Evolutionary conservation across 2,888 invertebrate species (phyloP).

Genomic region (Coelogynopora nodosa): DNA sequence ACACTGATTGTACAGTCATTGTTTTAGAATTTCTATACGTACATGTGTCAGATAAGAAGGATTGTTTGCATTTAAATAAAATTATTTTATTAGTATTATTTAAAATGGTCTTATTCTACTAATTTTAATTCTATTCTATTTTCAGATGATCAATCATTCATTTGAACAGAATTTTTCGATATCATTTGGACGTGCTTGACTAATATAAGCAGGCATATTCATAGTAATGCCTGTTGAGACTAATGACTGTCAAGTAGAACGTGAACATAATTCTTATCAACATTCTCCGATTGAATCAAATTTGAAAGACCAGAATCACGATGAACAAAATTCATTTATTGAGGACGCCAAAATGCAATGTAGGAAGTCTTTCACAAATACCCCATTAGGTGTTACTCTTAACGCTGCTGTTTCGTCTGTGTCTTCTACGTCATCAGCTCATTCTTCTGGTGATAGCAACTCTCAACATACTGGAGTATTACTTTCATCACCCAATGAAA

Average conservation of each 20-base stretch:
- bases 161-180: not conserved
- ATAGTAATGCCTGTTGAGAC: conserved; percentile 9
- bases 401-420: conserved; percentile 17
- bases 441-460: conserved; percentile 5
- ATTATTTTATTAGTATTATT: too few relatives aligned
- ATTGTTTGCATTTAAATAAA: too few relatives aligned
- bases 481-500: not conserved
- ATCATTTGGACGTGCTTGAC: not conserved
- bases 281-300: not conserved
- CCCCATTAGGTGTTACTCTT: not conserved
- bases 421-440: conserved; percentile 1
- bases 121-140: not conserved
- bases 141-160: conserved; percentile 3
- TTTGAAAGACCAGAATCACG: not conserved
- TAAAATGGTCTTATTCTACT: too few relatives aligned
- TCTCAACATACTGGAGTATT: not conserved
- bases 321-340: not conserved
- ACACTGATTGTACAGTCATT: too few relatives aligned
- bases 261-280: not conserved
- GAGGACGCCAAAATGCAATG: not conserved
- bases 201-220: conserved; percentile 4
- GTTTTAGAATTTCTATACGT: too few relatives aligned
- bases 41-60: too few relatives aligned
- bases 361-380: not conserved
- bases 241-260: not conserved